phyloP scores from a whole-genome alignment of 1,140 invertebrate genomes.

The Amyelois transitella region DNA sequence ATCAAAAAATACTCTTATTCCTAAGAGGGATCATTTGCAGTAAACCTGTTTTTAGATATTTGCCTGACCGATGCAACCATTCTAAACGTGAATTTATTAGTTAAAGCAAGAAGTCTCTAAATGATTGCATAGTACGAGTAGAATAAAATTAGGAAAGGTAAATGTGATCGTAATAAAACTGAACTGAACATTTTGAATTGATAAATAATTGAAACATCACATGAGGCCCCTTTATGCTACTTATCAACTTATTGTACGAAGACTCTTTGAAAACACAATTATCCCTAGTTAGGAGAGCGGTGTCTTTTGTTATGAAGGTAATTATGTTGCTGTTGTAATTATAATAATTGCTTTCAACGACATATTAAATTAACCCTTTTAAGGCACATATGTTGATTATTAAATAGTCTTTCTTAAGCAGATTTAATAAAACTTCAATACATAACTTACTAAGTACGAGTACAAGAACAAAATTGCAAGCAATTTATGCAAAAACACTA shows the following conservation, averaged over 20 bases:
- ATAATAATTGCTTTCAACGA: constrained; percentile 62
- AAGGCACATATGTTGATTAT: constrained; percentile 25
- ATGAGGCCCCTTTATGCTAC: neutral
- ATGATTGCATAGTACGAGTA: neutral
- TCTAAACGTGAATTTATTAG: too few species aligned
- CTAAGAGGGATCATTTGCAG: too few species aligned
- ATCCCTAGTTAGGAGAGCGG: constrained; percentile 48
- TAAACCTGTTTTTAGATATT: too few species aligned
- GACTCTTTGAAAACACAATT: constrained; percentile 61
- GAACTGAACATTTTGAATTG: too few species aligned
- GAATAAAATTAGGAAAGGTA: neutral
- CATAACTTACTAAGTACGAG: too few species aligned
- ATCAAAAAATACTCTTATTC: too few species aligned
- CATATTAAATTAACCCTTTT: constrained; percentile 60
- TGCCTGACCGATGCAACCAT: too few species aligned
- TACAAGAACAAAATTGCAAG: too few species aligned
- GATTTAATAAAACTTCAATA: neutral
- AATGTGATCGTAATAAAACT: too few species aligned
- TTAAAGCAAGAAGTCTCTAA: too few species aligned
- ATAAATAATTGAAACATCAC: neutral
- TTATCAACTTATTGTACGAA: constrained; percentile 46
- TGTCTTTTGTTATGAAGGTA: constrained; percentile 51
- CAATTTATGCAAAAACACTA: too few species aligned
- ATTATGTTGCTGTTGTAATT: constrained; percentile 62
- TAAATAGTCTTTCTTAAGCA: neutral